Conservation (phyloP, 2,797 vertebrate species). For the Sphaeramia orbicularis region DNA sequence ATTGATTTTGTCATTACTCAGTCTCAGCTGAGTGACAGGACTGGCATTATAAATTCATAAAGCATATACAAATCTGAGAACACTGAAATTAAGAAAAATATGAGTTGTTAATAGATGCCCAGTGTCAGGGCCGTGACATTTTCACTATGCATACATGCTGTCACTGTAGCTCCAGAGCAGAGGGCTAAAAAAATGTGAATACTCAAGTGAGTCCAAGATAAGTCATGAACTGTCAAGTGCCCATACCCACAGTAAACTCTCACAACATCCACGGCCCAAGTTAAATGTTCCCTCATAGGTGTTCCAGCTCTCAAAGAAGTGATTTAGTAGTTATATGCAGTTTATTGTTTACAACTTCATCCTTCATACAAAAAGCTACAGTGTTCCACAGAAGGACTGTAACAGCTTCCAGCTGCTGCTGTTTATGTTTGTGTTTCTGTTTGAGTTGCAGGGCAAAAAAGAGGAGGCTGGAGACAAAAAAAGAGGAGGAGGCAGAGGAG, state of each 20-base stretch:
- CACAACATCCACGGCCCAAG: conserved; percentile 40
- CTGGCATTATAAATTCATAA: conserved; percentile 2
- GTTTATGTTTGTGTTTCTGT: conserved; percentile 63
- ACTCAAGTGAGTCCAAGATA: conserved; percentile 17
- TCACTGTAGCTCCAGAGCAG: conserved; percentile 1
- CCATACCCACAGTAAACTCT: conserved; percentile 28
- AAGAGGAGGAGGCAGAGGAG: background rate
- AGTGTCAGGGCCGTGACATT: background rate
- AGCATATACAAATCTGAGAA: conserved; percentile 1
- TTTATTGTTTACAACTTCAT: conserved; percentile 69
- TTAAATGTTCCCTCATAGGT: conserved; percentile 51
- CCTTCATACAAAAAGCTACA: conserved; percentile 63
- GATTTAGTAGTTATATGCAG: conserved; percentile 64
- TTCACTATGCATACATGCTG: background rate
- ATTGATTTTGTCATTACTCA: conserved; percentile 67
- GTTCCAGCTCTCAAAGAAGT: conserved; percentile 44
- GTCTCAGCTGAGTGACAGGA: conserved; percentile 33
- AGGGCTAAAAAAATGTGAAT: background rate
- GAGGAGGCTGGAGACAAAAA: conserved; percentile 26
- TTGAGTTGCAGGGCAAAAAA: conserved; percentile 43
- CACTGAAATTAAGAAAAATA: conserved; percentile 19
- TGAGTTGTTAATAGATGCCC: background rate
- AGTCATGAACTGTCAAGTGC: conserved; percentile 21
- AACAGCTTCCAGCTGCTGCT: conserved; percentile 64
- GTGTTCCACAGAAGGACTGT: conserved; percentile 56